A percentile compares a stretch with the other conserved stretches of the same genome.
These are phyloP conservation scores for Nannobrachium achirus DNA, from an alignment of 2,113 vertebrate species.

Conservation along the genomic window DNA sequence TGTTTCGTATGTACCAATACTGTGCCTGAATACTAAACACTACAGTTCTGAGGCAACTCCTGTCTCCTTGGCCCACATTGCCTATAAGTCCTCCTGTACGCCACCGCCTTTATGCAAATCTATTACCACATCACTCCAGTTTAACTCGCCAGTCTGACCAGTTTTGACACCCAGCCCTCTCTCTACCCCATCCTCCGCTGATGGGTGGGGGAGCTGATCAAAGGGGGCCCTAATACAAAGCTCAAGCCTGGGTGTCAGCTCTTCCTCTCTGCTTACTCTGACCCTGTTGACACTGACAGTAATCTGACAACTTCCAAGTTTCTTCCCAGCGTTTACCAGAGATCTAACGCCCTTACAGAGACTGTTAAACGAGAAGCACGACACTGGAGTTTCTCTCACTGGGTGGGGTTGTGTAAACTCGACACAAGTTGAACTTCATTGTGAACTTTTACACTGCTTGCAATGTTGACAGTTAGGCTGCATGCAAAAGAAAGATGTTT, in stretches of 20 bases:
- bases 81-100: background rate
- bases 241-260: constrained; percentile 34
- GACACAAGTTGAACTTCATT: background rate
- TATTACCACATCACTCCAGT: background rate
- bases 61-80: background rate
- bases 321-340: constrained; percentile 13
- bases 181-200: background rate
- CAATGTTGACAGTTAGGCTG: too few relatives aligned
- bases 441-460: background rate
- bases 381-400: constrained; percentile 9
- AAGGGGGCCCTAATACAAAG: constrained; percentile 3
- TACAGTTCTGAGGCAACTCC: background rate
- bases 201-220: constrained; percentile 2
- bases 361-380: background rate
- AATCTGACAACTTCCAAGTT: constrained; percentile 36
- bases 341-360: background rate
- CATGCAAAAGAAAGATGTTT: too few relatives aligned
- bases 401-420: constrained; percentile 14
- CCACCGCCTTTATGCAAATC: background rate
- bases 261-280: constrained; percentile 5
- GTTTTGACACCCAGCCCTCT: background rate
- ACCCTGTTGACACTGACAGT: constrained; percentile 10
- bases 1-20: background rate
- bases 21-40: background rate
- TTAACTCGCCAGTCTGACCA: background rate